Conservation (phyloP, 2,888 invertebrate species). For the Pollenia amentaria region DNA sequence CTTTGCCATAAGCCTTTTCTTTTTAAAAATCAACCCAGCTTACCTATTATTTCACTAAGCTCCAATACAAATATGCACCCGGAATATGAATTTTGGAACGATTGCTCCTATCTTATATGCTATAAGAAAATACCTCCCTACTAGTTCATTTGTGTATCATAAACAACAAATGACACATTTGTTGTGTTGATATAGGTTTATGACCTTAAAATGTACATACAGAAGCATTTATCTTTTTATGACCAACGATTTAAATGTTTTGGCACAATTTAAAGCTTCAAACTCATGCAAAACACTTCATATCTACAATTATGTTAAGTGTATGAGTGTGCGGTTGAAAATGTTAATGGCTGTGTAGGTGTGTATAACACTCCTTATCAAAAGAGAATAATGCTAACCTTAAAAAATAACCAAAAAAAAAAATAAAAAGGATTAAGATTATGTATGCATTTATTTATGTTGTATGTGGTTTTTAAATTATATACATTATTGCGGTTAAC, state of each 20-base stretch:
- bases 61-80: too few relatives aligned
- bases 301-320: constrained; percentile 9
- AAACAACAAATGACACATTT: constrained; percentile 58
- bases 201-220: constrained; percentile 49
- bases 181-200: constrained; percentile 57
- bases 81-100: too few relatives aligned
- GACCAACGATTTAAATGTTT: constrained; percentile 64
- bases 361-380: background rate
- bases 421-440: constrained; percentile 55
- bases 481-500: constrained; percentile 57
- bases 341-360: background rate
- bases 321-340: constrained; percentile 18
- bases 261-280: constrained; percentile 59
- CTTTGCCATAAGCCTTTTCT: too few relatives aligned
- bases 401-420: background rate
- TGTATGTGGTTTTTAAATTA: constrained; percentile 46
- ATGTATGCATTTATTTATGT: background rate
- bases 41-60: too few relatives aligned
- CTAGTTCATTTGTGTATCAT: background rate
- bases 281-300: background rate
- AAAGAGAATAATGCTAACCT: constrained; percentile 20
- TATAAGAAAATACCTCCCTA: too few relatives aligned
- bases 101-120: too few relatives aligned
- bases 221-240: constrained; percentile 64
- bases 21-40: too few relatives aligned